phyloP scores from a whole-genome alignment of 2,113 vertebrate species.

The Ceyx margarethae region DNA sequence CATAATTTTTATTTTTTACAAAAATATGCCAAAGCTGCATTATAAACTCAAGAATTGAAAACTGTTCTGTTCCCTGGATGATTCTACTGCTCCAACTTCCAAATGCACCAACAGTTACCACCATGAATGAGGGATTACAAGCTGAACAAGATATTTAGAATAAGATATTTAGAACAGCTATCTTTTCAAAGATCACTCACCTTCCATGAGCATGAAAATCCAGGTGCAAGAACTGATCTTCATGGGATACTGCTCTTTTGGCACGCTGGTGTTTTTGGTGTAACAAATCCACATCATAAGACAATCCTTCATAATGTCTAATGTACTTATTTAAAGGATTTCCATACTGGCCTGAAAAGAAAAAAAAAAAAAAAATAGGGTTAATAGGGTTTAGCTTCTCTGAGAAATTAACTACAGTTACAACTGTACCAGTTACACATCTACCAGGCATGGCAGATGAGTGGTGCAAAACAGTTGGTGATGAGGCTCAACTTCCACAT shows the following conservation, averaged over 20 bases:
- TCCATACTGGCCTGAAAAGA: slow-evolving; percentile 87
- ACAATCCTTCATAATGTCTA: slow-evolving; percentile 93
- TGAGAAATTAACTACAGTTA: not conserved
- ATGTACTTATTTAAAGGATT: slow-evolving; percentile 91
- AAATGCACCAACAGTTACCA: not conserved
- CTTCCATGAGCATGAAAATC: slow-evolving; percentile 95
- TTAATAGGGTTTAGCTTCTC: not conserved
- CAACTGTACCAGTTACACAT: not conserved
- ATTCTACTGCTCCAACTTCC: not conserved
- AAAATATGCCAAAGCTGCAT: not conserved
- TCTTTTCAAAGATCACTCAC: slow-evolving; percentile 75
- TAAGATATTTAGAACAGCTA: not conserved
- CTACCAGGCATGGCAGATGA: not conserved
- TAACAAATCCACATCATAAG: slow-evolving; percentile 87
- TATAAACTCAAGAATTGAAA: not conserved
- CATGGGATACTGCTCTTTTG: slow-evolving; percentile 87
- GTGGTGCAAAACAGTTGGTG: not conserved
- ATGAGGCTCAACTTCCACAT: not conserved
- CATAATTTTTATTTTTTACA: not conserved
- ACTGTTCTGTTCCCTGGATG: not conserved
- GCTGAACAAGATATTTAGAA: not conserved
- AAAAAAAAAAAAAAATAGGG: not conserved
- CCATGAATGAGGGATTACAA: not conserved
- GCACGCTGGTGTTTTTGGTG: slow-evolving; percentile 97
- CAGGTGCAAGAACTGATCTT: slow-evolving; percentile 86